Evolutionary conservation across 2,113 vertebrate species (phyloP).

Genomic region (Charadrius vociferus): DNA sequence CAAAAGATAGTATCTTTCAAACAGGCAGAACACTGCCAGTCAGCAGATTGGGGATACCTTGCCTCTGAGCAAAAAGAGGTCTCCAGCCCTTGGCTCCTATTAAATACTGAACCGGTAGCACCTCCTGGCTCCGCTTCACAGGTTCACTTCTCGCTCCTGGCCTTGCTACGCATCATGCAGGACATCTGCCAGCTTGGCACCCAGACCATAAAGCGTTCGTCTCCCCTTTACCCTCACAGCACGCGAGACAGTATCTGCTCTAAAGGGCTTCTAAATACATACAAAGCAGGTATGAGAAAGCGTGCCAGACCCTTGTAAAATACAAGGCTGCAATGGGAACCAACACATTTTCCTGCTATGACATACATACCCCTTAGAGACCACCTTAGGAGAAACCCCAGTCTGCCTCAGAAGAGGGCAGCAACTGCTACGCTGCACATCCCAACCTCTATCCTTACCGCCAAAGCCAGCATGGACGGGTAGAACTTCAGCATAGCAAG

Average conservation of each 20-base stretch:
- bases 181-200: constrained; percentile 41
- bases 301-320: background rate
- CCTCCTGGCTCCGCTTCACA: background rate
- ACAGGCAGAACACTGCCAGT: background rate
- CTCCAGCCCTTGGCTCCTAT: background rate
- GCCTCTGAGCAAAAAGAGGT: constrained; percentile 15
- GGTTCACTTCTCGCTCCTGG: background rate
- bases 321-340: background rate
- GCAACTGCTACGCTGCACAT: background rate
- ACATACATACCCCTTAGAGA: background rate
- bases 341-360: background rate
- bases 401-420: background rate
- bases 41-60: background rate
- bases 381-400: background rate
- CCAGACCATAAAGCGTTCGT: background rate
- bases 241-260: background rate
- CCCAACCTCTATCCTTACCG: background rate
- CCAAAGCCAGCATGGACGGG: background rate
- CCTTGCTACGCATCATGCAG: background rate
- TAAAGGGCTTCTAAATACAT: background rate
- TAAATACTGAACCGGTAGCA: background rate
- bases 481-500: background rate
- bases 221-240: background rate
- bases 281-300: background rate
- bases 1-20: background rate